Base-by-base conservation (phyloP, 92 coral and sea anemone genomes). In the Isaurus tuberculatus region DNA sequence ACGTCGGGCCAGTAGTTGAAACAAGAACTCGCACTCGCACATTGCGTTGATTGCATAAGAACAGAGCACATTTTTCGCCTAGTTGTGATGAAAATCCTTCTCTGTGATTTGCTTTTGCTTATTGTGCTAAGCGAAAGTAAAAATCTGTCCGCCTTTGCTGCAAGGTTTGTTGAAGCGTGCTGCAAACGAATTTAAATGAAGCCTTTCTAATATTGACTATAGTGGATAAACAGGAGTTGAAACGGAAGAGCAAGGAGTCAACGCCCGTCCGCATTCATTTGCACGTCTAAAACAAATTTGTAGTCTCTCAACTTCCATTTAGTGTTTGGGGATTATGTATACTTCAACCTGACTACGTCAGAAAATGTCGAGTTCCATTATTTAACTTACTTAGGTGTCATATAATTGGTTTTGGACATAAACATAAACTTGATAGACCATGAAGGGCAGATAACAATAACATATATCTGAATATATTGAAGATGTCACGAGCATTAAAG, bases 161-260 rank as follows among this genome's bases (percentile, higher is more conserved):
- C 61, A 72, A 72, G 78, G 60, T 6, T 72, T 29, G 78, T 72
- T 72, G 78, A 72, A 72, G 78, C 78, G 61, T 49, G 60, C 78
- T 72, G 60, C 34, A 3, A 27, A 26, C 61, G 33, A 72, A 15
- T 44, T 42, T 72, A 44, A 72, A 42, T 72, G 78, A 72, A 26
- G 58, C 16, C 19, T 55, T 28, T 55, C 15, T 28, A 72, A 72
- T 72, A 72, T 44, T 72, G 74, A 70, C 5, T 70, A 14, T 9
- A 30, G 5, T 37, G 9, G 14, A 70, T 13, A n/a, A n/a, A 34
- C 32, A 26, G 22, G 33, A 17, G 78, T 49, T 72, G 78, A 72
- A 72, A 28, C 78, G 78, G 78, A 72, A 72, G 23, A 46, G 28
- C 23, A 5, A 0, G 2, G 46, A n/a, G 60, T 15, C 55, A 9